phyloP scores from a whole-genome alignment of 2,888 invertebrate genomes.

The Amaurobius ferox region DNA sequence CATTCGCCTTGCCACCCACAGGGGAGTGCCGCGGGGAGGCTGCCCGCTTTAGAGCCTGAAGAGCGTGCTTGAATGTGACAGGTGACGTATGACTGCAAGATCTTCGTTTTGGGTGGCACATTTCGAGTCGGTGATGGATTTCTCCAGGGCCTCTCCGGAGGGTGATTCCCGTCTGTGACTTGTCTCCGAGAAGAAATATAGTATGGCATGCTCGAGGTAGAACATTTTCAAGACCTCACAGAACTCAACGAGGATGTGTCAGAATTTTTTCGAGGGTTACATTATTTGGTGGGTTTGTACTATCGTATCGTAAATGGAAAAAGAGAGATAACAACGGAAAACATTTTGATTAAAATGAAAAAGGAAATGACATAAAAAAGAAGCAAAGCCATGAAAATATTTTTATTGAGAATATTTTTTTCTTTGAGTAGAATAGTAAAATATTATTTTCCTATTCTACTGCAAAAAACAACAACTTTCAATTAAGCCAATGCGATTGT shows the following conservation, averaged over 20 bases:
- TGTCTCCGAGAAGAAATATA: neutral
- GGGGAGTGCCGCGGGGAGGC: neutral
- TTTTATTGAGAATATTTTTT: too few relatives aligned
- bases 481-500: too few relatives aligned
- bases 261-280: neutral
- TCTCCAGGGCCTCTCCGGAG: neutral
- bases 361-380: too few relatives aligned
- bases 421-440: too few relatives aligned
- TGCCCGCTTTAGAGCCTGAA: neutral
- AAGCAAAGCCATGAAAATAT: too few relatives aligned
- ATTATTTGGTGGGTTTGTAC: too few relatives aligned
- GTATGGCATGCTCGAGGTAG: neutral
- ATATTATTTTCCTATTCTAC: too few relatives aligned
- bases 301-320: too few relatives aligned
- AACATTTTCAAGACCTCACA: neutral
- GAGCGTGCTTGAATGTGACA: constrained; percentile 43
- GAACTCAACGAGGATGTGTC: neutral
- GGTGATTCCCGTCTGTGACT: neutral
- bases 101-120: constrained; percentile 51
- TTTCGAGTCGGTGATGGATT: neutral
- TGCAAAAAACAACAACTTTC: too few relatives aligned
- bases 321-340: too few relatives aligned
- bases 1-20: neutral
- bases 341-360: too few relatives aligned
- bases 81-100: constrained; percentile 42